Evolutionary conservation across 2,797 vertebrate species (phyloP).

Genomic region (Eulemur rubriventer): DNA sequence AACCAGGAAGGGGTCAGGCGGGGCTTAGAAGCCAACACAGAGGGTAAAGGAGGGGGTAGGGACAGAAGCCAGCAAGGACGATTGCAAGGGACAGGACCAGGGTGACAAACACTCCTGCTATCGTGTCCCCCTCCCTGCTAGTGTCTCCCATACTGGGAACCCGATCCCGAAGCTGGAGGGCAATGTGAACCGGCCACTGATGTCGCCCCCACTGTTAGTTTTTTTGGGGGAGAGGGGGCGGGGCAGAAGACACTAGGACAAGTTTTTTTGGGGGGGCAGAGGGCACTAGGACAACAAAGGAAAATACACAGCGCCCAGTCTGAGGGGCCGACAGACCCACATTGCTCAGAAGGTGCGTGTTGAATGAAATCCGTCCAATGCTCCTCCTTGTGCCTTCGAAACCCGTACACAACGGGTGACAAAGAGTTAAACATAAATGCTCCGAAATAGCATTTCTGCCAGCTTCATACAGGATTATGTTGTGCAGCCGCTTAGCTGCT

Average conservation of each 20-base stretch:
- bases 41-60: neutral
- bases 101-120: neutral
- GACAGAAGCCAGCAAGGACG: neutral
- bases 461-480: constrained; percentile 73
- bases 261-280: neutral
- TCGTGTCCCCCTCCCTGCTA: neutral
- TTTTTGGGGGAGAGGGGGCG: neutral
- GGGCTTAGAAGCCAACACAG: neutral
- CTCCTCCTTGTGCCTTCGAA: neutral
- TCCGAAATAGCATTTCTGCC: constrained; percentile 74
- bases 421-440: constrained; percentile 74
- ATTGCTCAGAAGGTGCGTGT: neutral
- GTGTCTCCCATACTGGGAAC: neutral
- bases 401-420: neutral
- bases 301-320: neutral
- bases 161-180: neutral
- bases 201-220: neutral
- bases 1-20: neutral
- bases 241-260: no score
- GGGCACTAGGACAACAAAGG: neutral
- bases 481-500: constrained; percentile 77
- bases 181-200: neutral
- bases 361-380: neutral
- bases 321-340: neutral
- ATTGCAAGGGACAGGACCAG: neutral